These are phyloP conservation scores for Mus spretus DNA, from an alignment of 2,797 vertebrate genomes.

Conservation along the genomic window DNA sequence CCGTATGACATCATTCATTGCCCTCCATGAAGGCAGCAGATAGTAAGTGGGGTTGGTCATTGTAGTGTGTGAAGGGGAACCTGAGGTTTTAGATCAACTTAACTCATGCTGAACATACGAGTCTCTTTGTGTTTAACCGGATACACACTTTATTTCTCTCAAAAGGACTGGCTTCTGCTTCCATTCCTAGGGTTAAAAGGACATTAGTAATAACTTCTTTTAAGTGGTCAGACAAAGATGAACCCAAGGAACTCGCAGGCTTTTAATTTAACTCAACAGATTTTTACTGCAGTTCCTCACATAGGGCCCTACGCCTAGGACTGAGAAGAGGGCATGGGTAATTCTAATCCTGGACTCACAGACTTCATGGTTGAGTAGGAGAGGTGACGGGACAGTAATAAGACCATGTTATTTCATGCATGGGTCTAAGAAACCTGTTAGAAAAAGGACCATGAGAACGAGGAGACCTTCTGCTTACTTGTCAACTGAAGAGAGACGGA, in stretches of 20 bases:
- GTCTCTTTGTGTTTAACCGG: background rate
- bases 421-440: constrained; percentile 12
- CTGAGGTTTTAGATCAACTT: background rate
- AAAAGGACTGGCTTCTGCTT: background rate
- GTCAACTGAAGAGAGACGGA: background rate
- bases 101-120: background rate
- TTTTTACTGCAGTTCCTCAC: background rate
- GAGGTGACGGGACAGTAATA: background rate
- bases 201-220: background rate
- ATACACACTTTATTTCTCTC: background rate
- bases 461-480: background rate
- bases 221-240: background rate
- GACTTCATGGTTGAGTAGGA: background rate
- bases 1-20: background rate
- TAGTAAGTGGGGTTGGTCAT: background rate
- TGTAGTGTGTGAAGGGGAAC: background rate
- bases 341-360: background rate
- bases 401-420: background rate
- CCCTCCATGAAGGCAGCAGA: background rate
- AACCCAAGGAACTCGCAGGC: background rate
- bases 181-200: background rate
- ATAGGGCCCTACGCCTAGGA: accelerated
- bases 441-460: background rate
- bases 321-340: background rate
- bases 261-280: background rate